A percentile compares a stretch with the other conserved stretches of the same genome.
Evolutionary conservation across 2,113 vertebrate genomes (phyloP).

Genomic region (Thunnus maccoyii): DNA sequence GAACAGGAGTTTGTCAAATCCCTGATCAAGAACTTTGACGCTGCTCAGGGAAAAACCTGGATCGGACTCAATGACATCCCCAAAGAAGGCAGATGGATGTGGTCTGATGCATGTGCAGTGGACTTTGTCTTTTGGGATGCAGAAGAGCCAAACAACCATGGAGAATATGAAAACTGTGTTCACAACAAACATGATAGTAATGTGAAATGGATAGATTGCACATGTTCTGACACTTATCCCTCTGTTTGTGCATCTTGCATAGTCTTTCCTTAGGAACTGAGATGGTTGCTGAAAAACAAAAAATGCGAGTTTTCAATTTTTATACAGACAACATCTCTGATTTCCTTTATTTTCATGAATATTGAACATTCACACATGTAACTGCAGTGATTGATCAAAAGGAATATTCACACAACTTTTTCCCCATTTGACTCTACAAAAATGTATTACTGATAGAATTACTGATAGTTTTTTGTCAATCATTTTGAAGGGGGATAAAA

Average conservation of each 20-base stretch:
- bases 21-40: conserved; percentile 37
- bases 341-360: too few species aligned
- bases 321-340: too few species aligned
- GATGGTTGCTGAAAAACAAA: not conserved
- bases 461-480: too few species aligned
- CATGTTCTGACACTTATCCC: fast-evolving
- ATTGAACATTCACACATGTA: too few species aligned
- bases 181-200: fast-evolving
- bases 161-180: not conserved
- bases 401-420: too few species aligned
- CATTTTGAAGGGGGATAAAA: too few species aligned
- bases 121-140: fast-evolving
- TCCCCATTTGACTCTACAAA: too few species aligned
- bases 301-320: too few species aligned
- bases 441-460: too few species aligned
- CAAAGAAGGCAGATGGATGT: conserved; percentile 38
- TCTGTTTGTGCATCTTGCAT: conserved; percentile 17
- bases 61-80: conserved; percentile 7
- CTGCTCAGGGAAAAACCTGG: fast-evolving
- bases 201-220: not conserved
- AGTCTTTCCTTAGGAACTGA: not conserved
- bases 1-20: conserved; percentile 9
- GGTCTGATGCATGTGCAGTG: conserved; percentile 5
- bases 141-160: fast-evolving
- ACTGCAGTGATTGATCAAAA: too few species aligned